Evolutionary conservation across 2,797 vertebrate species (phyloP), one percentile per base, ranked within the genome.

Genomic region (Platyrinchus mystaceus): DNA sequence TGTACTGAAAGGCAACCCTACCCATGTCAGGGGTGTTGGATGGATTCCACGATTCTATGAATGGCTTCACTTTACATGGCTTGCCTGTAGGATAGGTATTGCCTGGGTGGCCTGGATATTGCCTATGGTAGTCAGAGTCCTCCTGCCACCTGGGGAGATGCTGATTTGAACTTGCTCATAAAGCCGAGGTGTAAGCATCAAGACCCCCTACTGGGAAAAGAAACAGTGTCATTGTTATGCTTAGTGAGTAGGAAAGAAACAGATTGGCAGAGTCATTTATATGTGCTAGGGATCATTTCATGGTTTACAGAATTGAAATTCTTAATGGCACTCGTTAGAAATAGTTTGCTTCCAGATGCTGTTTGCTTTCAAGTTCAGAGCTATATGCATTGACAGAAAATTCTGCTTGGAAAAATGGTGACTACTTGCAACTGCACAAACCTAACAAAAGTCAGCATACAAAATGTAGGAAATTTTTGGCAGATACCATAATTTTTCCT

Each of bases 271-370:
- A 92, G 59, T 58, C 23, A 44, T 94, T 95, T 84, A 52, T 14
- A 47, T 79, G 74, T 84, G 47, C 80, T 63, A 55, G 13, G 27
- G 50, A 96, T 91, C 50, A 49, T 82, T 87, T 84, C 62, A 59
- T 87, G 77, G 77, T 89, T 84, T 87, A 63, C 70, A 89, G 59
- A 90, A 90, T 2, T 87, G 84, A 84, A 94, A 90, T 92, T 73
- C 63, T 74, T 93, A 92, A 90, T 66, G 75, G 34, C n/a, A 47
- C 20, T 90, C 4, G 0, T 90, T 93, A 37, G 32, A 84, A 92
- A 67, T 59, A 59, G 39, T 87, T 90, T 94, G 67, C 28, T 94
- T 94, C 94, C 81, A 93, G 87, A 90, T 94, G 89, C 59, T 76
- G 18, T 87, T 89, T 82, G 80, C 66, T 84, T 93, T 92, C 74